phyloP scores from a whole-genome alignment of 2,888 invertebrate species.

The Pterostichus niger region DNA sequence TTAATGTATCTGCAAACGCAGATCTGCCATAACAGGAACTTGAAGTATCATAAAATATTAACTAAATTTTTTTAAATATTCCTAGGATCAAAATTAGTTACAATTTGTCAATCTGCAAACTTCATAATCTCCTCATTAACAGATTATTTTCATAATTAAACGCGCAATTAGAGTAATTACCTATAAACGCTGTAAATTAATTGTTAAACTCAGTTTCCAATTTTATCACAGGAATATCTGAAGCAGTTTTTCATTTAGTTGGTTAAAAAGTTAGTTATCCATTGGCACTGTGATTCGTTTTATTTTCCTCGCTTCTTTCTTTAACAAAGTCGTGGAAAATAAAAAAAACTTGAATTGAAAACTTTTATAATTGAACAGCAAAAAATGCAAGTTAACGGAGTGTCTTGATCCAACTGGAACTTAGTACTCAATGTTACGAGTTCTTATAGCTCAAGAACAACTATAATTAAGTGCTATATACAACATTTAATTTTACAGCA shows the following conservation, averaged over 20 bases:
- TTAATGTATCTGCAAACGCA: too few relatives aligned
- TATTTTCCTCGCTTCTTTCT: constrained; percentile 19
- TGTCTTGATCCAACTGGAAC: background rate
- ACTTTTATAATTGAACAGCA: constrained; percentile 42
- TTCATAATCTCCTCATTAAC: constrained; percentile 37
- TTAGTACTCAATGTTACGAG: background rate
- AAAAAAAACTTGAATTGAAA: constrained; percentile 37
- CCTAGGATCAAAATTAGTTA: background rate
- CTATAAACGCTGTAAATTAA: constrained; percentile 36
- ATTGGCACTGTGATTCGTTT: constrained; percentile 20
- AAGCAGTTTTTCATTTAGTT: constrained; percentile 35
- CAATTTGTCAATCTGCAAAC: constrained; percentile 12
- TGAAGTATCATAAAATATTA: too few relatives aligned
- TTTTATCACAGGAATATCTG: constrained; percentile 9
- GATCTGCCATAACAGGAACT: too few relatives aligned
- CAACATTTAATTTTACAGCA: too few relatives aligned
- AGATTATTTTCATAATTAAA: constrained; percentile 19
- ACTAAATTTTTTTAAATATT: too few relatives aligned
- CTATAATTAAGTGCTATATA: too few relatives aligned
- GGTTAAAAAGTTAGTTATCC: constrained; percentile 46
- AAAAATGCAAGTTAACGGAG: background rate
- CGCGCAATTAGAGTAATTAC: constrained; percentile 38
- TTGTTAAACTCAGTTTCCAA: constrained; percentile 33
- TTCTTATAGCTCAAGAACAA: background rate
- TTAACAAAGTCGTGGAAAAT: constrained; percentile 16